Conservation (phyloP, 2,888 invertebrate species). For the Oscheius onirici region DNA sequence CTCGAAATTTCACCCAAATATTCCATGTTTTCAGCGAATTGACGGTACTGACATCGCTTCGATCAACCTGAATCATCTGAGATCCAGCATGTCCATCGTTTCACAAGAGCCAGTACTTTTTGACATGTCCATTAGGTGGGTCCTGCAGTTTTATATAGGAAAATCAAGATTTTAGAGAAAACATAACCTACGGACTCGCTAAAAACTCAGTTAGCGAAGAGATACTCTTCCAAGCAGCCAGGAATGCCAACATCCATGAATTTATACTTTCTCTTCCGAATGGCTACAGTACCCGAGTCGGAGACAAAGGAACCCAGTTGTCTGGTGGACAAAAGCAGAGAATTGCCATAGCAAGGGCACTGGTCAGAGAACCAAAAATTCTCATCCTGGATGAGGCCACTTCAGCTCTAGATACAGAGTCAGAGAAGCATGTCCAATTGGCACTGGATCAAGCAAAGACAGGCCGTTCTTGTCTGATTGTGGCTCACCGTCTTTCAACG, state of each 20-base stretch:
- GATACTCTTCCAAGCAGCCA: slow-evolving; percentile 71
- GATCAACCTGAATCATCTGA: slow-evolving; percentile 68
- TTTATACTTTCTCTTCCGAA: slow-evolving; percentile 73
- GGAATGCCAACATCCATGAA: slow-evolving; percentile 73
- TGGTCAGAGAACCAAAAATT: background rate
- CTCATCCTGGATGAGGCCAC: background rate
- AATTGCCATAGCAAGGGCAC: background rate
- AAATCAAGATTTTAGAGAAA: slow-evolving; percentile 41
- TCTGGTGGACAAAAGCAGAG: slow-evolving; percentile 74
- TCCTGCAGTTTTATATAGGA: too few relatives aligned
- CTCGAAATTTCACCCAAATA: slow-evolving; percentile 76
- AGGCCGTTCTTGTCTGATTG: slow-evolving; percentile 73
- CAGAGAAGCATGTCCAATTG: slow-evolving; percentile 72
- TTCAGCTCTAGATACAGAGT: background rate
- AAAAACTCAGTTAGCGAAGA: slow-evolving; percentile 63
- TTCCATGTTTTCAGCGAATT: slow-evolving; percentile 52
- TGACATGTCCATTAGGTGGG: slow-evolving; percentile 71
- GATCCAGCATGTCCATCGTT: slow-evolving; percentile 72
- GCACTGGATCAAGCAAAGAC: slow-evolving; percentile 78
- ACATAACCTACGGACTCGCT: slow-evolving; percentile 66
- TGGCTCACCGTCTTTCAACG: slow-evolving; percentile 74
- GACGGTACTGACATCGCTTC: slow-evolving; percentile 70
- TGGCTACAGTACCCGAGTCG: slow-evolving; percentile 71
- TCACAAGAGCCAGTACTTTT: slow-evolving; percentile 73
- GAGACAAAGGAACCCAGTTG: too few relatives aligned